Conservation (phyloP, 2,797 vertebrate genomes). For the Catamblyrhynchus diadema region DNA sequence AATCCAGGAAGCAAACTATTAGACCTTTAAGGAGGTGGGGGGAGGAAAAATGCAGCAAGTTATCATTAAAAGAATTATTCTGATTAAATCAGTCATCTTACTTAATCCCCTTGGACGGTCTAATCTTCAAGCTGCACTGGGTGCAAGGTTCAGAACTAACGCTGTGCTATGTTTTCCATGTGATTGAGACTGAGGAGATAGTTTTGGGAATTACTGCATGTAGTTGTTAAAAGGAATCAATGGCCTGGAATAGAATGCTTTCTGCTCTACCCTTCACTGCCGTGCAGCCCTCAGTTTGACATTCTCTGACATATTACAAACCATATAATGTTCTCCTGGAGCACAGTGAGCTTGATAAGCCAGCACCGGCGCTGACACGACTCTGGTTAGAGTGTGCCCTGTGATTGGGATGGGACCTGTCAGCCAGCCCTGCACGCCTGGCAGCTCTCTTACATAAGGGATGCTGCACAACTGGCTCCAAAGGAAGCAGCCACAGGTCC, state of each 20-base stretch:
- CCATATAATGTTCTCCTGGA: slow-evolving; percentile 54
- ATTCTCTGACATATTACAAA: slow-evolving; percentile 60
- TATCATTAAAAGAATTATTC: slow-evolving; percentile 63
- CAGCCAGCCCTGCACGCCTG: neutral
- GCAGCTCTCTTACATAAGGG: slow-evolving; percentile 35
- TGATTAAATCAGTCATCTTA: slow-evolving; percentile 53
- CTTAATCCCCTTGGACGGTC: slow-evolving; percentile 38
- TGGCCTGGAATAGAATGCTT: slow-evolving; percentile 63
- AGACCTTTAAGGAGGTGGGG: slow-evolving; percentile 7
- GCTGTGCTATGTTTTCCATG: neutral
- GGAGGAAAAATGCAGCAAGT: slow-evolving; percentile 36
- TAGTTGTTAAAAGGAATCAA: slow-evolving; percentile 66
- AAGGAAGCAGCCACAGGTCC: neutral
- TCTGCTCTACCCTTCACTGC: slow-evolving; percentile 53
- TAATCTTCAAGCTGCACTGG: neutral
- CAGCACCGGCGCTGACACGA: neutral
- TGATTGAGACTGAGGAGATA: slow-evolving; percentile 38
- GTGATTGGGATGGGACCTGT: slow-evolving; percentile 45
- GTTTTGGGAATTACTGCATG: slow-evolving; percentile 43
- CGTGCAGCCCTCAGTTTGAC: slow-evolving; percentile 53
- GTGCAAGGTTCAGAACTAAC: slow-evolving; percentile 25
- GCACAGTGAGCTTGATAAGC: slow-evolving; percentile 34
- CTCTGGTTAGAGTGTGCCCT: neutral
- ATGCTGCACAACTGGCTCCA: neutral
- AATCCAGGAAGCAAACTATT: slow-evolving; percentile 61